Base-by-base conservation (phyloP, 2,888 invertebrate species). In the Ectemnius continuus region DNA sequence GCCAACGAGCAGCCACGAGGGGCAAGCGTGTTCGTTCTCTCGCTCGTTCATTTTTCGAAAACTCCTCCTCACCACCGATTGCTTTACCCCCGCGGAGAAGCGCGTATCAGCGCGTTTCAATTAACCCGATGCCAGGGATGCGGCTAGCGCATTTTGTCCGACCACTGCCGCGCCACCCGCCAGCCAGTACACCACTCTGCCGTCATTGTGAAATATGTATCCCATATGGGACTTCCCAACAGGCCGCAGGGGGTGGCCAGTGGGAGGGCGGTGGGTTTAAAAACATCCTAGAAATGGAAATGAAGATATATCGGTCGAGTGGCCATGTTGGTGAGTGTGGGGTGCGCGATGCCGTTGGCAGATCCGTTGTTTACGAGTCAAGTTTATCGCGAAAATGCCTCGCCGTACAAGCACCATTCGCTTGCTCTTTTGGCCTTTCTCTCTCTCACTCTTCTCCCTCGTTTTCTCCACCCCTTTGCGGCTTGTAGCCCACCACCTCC, bases 361-460 rank as follows among this genome's bases (percentile, higher is more conserved):
- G 81, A 73, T 80, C 75, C 81, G 85, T 87, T 88, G 85, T 87
- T 89, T 88, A 88, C 86, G 86, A 84, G 84, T 80, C 75, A 87
- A 88, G 83, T 88, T 88, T 88, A 83, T 87, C 83, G 78, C 76
- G 74, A 75, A 73, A 80, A 80, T 64, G 67, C 61, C 78, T 62
- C 65, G 70, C 48, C 60, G 67, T 20, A 56, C 67, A 71, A 47
- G 20, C 5, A 46, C 67, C 36, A 61, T 26, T 11, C 64, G 58
- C 57, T 61, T 62, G 61, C 58, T 62, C 66, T 70, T 68, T 58
- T 66, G 61, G 65, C 56, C 62, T 62, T 58, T 61, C 18, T 46
- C 18, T 46, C 18, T 46, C 23, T 23, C 23, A 23, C 23, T 62
- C 8, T 13, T 67, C 36, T 3, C 45, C 23, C 26, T 26, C 56